These are phyloP conservation scores for Oreocharis arfaki DNA, from an alignment of 2,113 vertebrate species.

Conservation along the genomic window DNA sequence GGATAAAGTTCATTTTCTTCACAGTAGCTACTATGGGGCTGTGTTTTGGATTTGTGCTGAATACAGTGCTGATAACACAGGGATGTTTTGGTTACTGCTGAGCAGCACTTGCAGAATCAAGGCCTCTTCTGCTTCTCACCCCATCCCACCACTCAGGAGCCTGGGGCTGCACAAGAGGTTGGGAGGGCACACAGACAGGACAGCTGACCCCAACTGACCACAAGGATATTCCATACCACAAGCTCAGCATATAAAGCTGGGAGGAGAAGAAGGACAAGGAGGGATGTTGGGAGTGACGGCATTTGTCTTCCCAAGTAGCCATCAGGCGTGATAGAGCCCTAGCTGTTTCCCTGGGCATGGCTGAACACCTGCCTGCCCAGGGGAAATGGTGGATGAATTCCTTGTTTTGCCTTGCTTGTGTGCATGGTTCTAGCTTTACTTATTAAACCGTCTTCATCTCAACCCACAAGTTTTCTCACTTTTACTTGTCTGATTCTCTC, in stretches of 20 bases:
- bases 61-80: too few species aligned
- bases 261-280: not conserved
- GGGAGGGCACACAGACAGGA: not conserved
- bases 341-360: not conserved
- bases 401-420: not conserved
- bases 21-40: not conserved
- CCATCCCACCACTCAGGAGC: not conserved
- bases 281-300: too few species aligned
- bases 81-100: not conserved
- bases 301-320: not conserved
- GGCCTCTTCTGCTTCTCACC: not conserved
- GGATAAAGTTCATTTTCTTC: not conserved
- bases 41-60: not conserved
- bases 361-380: not conserved
- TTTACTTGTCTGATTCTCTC: not conserved
- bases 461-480: not conserved
- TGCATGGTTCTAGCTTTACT: not conserved
- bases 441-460: not conserved
- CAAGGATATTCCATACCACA: not conserved
- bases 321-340: not conserved
- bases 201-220: not conserved
- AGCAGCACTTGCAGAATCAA: not conserved
- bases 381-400: not conserved
- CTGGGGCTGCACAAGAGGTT: not conserved
- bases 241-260: not conserved